Evolutionary conservation across 2,113 vertebrate species (phyloP).

Genomic region (Ochotona princeps): DNA sequence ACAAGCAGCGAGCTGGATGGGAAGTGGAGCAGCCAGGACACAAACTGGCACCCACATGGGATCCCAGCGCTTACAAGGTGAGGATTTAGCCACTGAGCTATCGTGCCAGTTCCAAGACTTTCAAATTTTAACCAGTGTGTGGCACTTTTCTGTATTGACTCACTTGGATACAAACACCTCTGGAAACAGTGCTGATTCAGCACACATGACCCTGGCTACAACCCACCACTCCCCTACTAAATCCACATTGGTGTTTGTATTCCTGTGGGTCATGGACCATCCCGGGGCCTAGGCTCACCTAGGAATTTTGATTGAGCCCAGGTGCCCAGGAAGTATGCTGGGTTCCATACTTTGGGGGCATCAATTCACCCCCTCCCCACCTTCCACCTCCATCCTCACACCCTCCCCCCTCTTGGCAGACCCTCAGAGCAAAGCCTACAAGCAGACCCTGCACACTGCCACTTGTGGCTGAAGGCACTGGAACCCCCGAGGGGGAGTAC

Average conservation of each 20-base stretch:
- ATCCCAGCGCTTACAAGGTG: too few species aligned
- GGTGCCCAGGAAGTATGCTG: background rate
- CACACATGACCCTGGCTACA: background rate
- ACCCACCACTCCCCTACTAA: background rate
- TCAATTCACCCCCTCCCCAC: too few species aligned
- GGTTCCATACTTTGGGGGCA: background rate
- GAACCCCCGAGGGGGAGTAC: background rate
- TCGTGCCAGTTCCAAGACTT: too few species aligned
- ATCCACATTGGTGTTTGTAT: background rate
- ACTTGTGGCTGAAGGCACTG: background rate
- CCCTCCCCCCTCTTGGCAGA: background rate
- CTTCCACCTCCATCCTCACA: too few species aligned
- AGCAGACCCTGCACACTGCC: too few species aligned
- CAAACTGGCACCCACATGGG: too few species aligned
- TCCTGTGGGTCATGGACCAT: background rate
- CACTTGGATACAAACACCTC: constrained; percentile 44
- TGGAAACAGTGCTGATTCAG: constrained; percentile 18
- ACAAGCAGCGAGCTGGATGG: too few species aligned
- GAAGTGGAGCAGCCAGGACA: too few species aligned
- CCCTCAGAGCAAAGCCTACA: background rate
- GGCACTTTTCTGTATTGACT: too few species aligned
- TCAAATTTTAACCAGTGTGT: too few species aligned
- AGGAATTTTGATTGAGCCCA: background rate
- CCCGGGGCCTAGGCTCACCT: background rate
- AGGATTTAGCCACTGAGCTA: too few species aligned